Evolutionary conservation across 2,797 vertebrate genomes (phyloP), one percentile per base, ranked within the genome.

Genomic region (Holocentrus rufus): DNA sequence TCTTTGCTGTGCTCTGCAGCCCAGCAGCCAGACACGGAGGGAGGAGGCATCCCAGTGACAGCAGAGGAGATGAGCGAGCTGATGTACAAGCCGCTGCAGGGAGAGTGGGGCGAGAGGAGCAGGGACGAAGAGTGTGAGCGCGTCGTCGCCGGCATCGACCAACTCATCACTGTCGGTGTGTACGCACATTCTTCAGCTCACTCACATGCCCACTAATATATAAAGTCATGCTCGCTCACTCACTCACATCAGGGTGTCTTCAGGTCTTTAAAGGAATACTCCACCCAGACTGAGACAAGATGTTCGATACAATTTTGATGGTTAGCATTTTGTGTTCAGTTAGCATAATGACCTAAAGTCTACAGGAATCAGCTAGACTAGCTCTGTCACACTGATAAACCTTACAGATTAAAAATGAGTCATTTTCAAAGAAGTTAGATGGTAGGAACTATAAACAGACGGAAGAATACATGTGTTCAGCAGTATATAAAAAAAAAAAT

Each of bases 121-220:
- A 91, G 96, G 30, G 95, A 97, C 25, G 92, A 95, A 49, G 97
- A 97, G 67, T 96, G 97, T 74, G 95, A 96, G 4, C 94, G 97
- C 52, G 95, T 99, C 82, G 89, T 95, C 20, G 76, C 82, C 15
- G 96, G 94, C 30, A 96, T 99, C 30, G 93, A 96, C 80, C 96
- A 98, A 78, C 96, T 99, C 80, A 92, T 96, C 87, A 94, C 91
- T 69, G 90, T 97, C 0, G 97, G 98, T 99, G 84, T 79, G 94
- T 89, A 58, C 52, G 8, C 61, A 36, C 10, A 4, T 23, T 20
- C 1, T 44, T 25, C 53, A 5, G 7, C 27, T 55, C 36, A n/a
- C 11, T 49, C 3, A 27, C 7, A 31, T 10, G 27, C 10, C 25
- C 4, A 2, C 4, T 27, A 27, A 27, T 27, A 27, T 27, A 27